phyloP scores from a whole-genome alignment of 2,113 vertebrate species.

The Aptenodytes forsteri region DNA sequence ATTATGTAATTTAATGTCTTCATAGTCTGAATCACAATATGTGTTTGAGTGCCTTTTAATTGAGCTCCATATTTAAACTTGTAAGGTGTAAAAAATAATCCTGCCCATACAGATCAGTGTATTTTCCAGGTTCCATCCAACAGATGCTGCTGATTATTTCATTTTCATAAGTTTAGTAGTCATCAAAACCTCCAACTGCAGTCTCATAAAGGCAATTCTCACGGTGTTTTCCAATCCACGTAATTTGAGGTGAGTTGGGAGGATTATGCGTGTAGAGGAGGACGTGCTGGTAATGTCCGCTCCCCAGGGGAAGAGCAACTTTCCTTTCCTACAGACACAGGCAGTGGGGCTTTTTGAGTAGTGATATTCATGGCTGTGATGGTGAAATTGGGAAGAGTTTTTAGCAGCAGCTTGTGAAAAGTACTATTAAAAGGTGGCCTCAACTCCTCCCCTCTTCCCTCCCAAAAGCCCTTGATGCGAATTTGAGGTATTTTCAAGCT shows the following conservation, averaged over 20 bases:
- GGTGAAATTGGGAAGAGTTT: not conserved
- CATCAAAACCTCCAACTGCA: not conserved
- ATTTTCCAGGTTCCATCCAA: not conserved
- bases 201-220: not conserved
- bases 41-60: not conserved
- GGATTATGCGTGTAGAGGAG: not conserved
- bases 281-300: rapidly evolving
- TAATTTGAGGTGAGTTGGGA: not conserved
- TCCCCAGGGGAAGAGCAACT: not conserved
- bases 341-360: not conserved
- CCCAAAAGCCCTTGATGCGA: not conserved
- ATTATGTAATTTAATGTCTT: not conserved
- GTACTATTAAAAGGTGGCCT: not conserved
- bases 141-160: not conserved
- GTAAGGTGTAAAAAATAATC: not conserved
- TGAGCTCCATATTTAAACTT: not conserved
- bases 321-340: not conserved
- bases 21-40: rapidly evolving
- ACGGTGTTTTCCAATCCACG: rapidly evolving
- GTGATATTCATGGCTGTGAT: not conserved
- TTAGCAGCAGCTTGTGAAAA: not conserved
- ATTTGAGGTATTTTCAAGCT: not conserved
- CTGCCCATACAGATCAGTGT: not conserved
- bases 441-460: not conserved
- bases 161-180: not conserved